These are phyloP conservation scores for Hyperoodon ampullatus DNA, from an alignment of 2,113 vertebrate species.

Conservation along the genomic window DNA sequence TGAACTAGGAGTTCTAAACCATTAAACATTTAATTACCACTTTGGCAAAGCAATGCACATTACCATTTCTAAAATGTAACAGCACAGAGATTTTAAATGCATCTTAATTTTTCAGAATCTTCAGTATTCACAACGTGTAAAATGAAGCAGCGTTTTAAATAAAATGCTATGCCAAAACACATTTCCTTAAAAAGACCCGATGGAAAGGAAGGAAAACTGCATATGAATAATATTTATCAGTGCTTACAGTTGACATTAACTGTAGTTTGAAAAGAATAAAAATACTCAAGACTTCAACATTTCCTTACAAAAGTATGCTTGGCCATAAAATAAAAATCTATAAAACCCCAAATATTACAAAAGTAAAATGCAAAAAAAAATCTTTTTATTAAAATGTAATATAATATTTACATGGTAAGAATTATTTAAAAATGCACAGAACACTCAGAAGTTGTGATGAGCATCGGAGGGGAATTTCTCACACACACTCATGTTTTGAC, in stretches of 20 bases:
- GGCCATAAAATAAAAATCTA: slow-evolving; percentile 84
- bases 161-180: slow-evolving; percentile 78
- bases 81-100: slow-evolving; percentile 69
- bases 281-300: slow-evolving; percentile 73
- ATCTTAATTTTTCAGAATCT: slow-evolving; percentile 70
- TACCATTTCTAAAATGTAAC: slow-evolving; percentile 63
- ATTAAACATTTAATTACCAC: slow-evolving; percentile 77
- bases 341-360: slow-evolving; percentile 82
- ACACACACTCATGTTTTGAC: neutral
- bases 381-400: slow-evolving; percentile 73
- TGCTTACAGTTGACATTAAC: slow-evolving; percentile 73
- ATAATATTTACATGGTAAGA: slow-evolving; percentile 69
- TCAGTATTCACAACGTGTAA: slow-evolving; percentile 70
- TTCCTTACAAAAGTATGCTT: slow-evolving; percentile 84
- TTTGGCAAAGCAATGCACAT: slow-evolving; percentile 73
- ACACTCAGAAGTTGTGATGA: slow-evolving; percentile 4
- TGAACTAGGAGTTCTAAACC: slow-evolving; percentile 64
- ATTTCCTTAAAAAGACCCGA: slow-evolving; percentile 72
- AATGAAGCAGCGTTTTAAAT: slow-evolving; percentile 82
- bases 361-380: slow-evolving; percentile 82
- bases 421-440: slow-evolving; percentile 71
- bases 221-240: slow-evolving; percentile 75
- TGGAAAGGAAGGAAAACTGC: slow-evolving; percentile 75
- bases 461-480: neutral
- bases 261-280: slow-evolving; percentile 81